phyloP scores from a whole-genome alignment of 2,113 vertebrate species.

The Corvus moneduloides region DNA sequence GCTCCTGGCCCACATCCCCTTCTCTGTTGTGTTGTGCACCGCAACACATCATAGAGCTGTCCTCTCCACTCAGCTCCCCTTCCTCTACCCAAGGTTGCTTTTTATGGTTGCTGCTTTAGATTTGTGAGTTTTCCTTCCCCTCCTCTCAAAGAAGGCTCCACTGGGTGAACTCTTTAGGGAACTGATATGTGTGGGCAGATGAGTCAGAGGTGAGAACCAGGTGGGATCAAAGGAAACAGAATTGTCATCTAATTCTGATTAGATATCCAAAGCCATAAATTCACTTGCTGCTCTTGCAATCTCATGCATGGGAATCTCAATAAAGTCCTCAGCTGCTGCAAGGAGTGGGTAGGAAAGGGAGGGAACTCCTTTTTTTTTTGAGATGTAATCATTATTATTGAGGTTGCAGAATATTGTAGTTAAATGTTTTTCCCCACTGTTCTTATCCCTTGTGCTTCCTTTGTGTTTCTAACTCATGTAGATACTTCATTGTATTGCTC shows the following conservation, averaged over 20 bases:
- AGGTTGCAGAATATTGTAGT: background rate
- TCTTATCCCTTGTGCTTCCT: background rate
- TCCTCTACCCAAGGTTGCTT: background rate
- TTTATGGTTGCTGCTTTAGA: background rate
- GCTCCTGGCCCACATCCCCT: background rate
- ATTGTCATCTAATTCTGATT: background rate
- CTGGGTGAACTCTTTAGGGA: background rate
- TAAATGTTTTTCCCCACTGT: background rate
- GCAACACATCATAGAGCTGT: rapidly evolving
- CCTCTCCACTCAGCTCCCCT: background rate
- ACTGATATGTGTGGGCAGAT: background rate
- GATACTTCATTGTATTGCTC: background rate
- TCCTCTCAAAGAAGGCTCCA: background rate
- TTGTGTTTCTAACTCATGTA: background rate
- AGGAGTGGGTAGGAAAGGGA: background rate
- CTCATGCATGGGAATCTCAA: background rate
- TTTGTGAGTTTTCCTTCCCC: background rate
- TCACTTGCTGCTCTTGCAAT: background rate
- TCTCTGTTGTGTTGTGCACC: background rate
- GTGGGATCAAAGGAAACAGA: constrained; percentile 16
- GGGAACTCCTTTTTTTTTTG: background rate
- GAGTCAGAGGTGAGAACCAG: background rate
- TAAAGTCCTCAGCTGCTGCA: background rate
- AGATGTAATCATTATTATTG: background rate
- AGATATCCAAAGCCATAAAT: background rate